These are phyloP conservation scores for Dyspetes luteomarginatus DNA, from an alignment of 2,888 invertebrate species.

Conservation along the genomic window DNA sequence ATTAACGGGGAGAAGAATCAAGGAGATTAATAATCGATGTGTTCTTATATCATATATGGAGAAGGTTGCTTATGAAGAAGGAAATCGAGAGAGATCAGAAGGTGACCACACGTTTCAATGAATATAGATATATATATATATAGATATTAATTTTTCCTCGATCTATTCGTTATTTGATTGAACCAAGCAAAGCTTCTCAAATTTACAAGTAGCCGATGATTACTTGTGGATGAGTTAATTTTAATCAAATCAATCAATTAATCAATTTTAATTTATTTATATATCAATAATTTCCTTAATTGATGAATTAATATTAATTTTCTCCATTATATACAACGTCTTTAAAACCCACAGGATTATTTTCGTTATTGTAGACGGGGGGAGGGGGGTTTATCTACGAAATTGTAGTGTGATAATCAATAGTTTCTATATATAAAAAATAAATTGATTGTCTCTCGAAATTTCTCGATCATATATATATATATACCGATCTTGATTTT, in stretches of 20 bases:
- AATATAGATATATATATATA: background rate
- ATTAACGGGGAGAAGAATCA: slow-evolving; percentile 61
- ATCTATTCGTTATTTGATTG: slow-evolving; percentile 5
- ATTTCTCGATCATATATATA: slow-evolving; percentile 37
- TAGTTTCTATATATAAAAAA: slow-evolving; percentile 74
- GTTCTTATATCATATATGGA: background rate
- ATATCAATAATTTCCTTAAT: slow-evolving; percentile 44
- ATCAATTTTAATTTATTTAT: slow-evolving; percentile 3
- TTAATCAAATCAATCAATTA: slow-evolving; percentile 8
- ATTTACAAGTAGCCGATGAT: background rate
- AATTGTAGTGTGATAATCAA: slow-evolving; percentile 10
- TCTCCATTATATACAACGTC: background rate
- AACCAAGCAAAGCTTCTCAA: background rate
- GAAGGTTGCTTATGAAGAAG: slow-evolving; percentile 21
- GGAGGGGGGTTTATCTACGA: slow-evolving; percentile 1
- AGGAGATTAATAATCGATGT: slow-evolving; percentile 47
- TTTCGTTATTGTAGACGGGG: background rate
- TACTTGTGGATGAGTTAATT: background rate
- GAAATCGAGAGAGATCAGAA: slow-evolving; percentile 17
- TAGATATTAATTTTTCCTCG: slow-evolving; percentile 18
- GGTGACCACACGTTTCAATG: slow-evolving; percentile 26
- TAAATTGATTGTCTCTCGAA: slow-evolving; percentile 75
- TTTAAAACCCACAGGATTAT: background rate
- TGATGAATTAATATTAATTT: background rate
- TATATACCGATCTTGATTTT: slow-evolving; percentile 7